phyloP scores from a whole-genome alignment of 2,113 vertebrate genomes.

The Astur gentilis region DNA sequence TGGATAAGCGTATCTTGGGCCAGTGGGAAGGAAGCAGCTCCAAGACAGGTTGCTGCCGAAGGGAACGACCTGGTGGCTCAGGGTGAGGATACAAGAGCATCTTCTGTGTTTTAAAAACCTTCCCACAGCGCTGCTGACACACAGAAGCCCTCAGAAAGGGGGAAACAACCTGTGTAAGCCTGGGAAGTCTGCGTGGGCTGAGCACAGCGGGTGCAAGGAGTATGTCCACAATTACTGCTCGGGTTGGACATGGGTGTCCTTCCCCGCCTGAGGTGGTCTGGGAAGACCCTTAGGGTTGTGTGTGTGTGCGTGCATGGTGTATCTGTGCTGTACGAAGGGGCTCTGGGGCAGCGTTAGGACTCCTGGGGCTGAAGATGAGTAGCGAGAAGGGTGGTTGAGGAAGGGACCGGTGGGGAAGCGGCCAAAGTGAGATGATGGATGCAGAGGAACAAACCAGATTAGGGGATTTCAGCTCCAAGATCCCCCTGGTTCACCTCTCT shows the following conservation, averaged over 20 bases:
- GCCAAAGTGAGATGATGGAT: accelerated
- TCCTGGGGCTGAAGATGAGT: neutral
- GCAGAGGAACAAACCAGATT: neutral
- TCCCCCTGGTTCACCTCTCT: neutral
- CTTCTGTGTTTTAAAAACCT: neutral
- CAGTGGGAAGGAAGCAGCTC: neutral
- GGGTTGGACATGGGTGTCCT: too few species aligned
- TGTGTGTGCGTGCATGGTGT: neutral
- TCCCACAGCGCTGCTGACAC: neutral
- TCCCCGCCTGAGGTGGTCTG: neutral
- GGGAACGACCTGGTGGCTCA: neutral
- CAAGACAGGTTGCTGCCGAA: accelerated
- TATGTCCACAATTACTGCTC: accelerated
- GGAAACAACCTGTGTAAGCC: neutral
- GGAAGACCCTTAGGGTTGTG: neutral
- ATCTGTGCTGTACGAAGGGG: neutral
- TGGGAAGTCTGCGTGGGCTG: accelerated
- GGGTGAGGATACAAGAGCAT: neutral
- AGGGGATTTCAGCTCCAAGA: neutral
- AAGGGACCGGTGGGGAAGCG: accelerated
- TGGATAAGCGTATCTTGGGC: neutral
- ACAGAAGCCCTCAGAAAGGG: neutral
- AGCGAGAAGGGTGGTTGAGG: neutral
- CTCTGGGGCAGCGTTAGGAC: neutral
- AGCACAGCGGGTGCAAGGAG: neutral